phyloP scores from a whole-genome alignment of 2,797 vertebrate genomes.

The Mareca strepera region DNA sequence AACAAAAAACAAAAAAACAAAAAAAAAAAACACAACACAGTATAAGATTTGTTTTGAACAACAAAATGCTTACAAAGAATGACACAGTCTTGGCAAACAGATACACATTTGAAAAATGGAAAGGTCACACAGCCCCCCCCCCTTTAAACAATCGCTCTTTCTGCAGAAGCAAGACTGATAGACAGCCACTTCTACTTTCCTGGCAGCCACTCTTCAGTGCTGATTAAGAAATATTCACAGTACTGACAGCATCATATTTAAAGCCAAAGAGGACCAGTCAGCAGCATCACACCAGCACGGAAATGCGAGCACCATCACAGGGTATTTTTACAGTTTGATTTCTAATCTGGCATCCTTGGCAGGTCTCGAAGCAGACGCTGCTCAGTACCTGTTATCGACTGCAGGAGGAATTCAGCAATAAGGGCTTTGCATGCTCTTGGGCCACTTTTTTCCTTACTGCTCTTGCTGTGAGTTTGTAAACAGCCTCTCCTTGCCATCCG shows the following conservation, averaged over 20 bases:
- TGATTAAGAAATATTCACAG: slow-evolving; percentile 68
- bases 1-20: not conserved
- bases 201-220: slow-evolving; percentile 58
- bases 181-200: slow-evolving; percentile 62
- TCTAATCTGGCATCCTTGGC: not conserved
- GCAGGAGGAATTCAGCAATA: not conserved
- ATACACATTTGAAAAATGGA: slow-evolving; percentile 50
- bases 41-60: slow-evolving; percentile 57
- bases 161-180: slow-evolving; percentile 43
- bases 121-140: slow-evolving; percentile 39
- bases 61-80: slow-evolving; percentile 54
- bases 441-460: not conserved
- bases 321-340: slow-evolving; percentile 20
- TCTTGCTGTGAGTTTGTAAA: slow-evolving; percentile 19
- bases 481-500: not conserved
- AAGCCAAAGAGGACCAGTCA: slow-evolving; percentile 51
- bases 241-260: slow-evolving; percentile 65
- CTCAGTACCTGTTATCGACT: not conserved
- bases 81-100: slow-evolving; percentile 37
- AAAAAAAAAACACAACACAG: not conserved
- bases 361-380: not conserved
- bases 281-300: slow-evolving; percentile 2
- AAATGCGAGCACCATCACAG: not conserved
- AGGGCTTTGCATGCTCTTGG: not conserved
- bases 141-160: slow-evolving; percentile 11